These are phyloP conservation scores for Branchipolynoe longqiensis DNA, from an alignment of 2,888 invertebrate species.

Conservation along the genomic window DNA sequence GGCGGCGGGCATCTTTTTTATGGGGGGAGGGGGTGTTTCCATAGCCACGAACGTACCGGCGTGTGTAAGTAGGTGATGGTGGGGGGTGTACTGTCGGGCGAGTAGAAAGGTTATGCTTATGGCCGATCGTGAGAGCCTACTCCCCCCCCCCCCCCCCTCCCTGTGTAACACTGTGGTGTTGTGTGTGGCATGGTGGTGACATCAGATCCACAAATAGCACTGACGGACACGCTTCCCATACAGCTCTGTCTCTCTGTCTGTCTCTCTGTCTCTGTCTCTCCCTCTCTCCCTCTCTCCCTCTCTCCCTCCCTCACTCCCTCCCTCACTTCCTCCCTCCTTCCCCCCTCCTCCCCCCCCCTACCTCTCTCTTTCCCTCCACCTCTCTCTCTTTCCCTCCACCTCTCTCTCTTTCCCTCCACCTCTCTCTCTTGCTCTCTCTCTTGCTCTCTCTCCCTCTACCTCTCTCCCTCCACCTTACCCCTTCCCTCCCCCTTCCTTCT, in stretches of 20 bases:
- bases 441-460: neutral
- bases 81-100: neutral
- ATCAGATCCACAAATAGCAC: conserved; percentile 27
- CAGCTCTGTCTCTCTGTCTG: neutral
- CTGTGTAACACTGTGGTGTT: neutral
- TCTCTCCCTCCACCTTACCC: neutral
- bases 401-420: too few species aligned
- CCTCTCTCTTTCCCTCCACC: neutral
- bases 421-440: too few species aligned
- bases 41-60: neutral
- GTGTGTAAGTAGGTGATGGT: neutral
- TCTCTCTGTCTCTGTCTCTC: neutral
- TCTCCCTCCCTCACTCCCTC: neutral
- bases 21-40: neutral
- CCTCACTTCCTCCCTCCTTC: neutral
- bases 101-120: neutral
- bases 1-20: neutral
- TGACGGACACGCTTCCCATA: neutral
- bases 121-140: neutral
- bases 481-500: neutral
- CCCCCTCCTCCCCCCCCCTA: neutral
- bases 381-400: neutral
- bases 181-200: neutral
- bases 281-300: neutral
- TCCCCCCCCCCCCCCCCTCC: neutral